These are phyloP conservation scores for Holotrichia oblita DNA, from an alignment of 1,140 invertebrate genomes.

Conservation along the genomic window DNA sequence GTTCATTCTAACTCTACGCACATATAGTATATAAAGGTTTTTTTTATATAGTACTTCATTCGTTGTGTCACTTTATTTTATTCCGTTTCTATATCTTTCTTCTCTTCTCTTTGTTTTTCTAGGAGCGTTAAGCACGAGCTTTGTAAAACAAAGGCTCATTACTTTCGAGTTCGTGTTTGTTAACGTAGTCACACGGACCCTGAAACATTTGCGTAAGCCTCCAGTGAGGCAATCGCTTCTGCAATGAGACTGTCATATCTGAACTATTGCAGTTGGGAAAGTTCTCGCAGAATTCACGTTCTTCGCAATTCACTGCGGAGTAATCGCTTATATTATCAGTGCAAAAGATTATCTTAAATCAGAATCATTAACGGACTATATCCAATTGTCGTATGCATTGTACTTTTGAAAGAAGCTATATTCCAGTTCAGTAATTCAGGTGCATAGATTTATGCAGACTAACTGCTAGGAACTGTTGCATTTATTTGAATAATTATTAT, in stretches of 20 bases:
- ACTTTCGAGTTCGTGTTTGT: slow-evolving; percentile 21
- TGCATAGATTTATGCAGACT: too few species aligned
- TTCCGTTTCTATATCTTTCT: background rate
- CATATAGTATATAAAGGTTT: slow-evolving; percentile 34
- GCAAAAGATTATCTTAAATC: background rate
- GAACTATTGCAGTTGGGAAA: slow-evolving; percentile 1
- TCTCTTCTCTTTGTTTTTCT: background rate
- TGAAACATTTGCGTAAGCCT: slow-evolving; percentile 6
- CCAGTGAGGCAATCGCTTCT: background rate
- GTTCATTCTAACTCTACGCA: slow-evolving; percentile 15
- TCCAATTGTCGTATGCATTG: too few species aligned
- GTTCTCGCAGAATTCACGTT: background rate
- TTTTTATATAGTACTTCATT: background rate
- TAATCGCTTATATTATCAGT: slow-evolving; percentile 10
- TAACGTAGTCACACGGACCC: background rate
- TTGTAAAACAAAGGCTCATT: slow-evolving; percentile 22
- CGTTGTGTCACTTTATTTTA: background rate
- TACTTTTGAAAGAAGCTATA: too few species aligned
- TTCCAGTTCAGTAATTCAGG: too few species aligned
- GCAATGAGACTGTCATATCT: slow-evolving; percentile 23
- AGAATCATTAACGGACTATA: background rate
- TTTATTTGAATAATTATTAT: too few species aligned
- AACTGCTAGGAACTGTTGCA: too few species aligned
- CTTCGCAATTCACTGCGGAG: background rate
- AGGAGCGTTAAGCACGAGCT: background rate